These are phyloP conservation scores for Tenthredo distinguenda DNA, from an alignment of 2,888 invertebrate genomes.

Conservation along the genomic window DNA sequence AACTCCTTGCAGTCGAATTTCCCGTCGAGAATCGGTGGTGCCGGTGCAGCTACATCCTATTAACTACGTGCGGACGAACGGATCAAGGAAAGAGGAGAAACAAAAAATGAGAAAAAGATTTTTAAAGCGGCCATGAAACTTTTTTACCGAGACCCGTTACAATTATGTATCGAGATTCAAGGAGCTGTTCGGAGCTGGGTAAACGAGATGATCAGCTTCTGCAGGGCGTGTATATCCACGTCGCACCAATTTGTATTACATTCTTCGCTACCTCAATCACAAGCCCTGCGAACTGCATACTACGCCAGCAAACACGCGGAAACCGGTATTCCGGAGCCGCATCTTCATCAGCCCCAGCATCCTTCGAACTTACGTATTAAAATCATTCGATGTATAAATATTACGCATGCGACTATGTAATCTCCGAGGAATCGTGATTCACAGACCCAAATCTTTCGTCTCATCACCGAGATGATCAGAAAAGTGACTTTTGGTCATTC, in stretches of 20 bases:
- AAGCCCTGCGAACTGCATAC: not conserved
- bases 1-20: not conserved
- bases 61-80: constrained; percentile 1
- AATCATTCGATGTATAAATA: not conserved
- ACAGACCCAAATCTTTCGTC: no score
- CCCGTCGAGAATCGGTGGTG: not conserved
- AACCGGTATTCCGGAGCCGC: not conserved
- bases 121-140: not conserved
- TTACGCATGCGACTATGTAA: not conserved
- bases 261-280: constrained; percentile 19
- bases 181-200: constrained; percentile 25
- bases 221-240: constrained; percentile 19
- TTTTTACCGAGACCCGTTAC: constrained; percentile 32
- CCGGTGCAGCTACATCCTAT: not conserved
- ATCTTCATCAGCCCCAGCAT: not conserved
- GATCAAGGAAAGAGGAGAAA: not conserved
- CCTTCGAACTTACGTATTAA: not conserved
- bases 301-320: not conserved
- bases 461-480: no score
- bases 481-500: no score
- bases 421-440: no score
- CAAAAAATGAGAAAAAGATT: not conserved
- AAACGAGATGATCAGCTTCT: constrained; percentile 34
- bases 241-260: constrained; percentile 27
- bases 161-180: constrained; percentile 34